phyloP scores from a whole-genome alignment of 2,888 invertebrate species.

The Eristalinus sepulchralis region DNA sequence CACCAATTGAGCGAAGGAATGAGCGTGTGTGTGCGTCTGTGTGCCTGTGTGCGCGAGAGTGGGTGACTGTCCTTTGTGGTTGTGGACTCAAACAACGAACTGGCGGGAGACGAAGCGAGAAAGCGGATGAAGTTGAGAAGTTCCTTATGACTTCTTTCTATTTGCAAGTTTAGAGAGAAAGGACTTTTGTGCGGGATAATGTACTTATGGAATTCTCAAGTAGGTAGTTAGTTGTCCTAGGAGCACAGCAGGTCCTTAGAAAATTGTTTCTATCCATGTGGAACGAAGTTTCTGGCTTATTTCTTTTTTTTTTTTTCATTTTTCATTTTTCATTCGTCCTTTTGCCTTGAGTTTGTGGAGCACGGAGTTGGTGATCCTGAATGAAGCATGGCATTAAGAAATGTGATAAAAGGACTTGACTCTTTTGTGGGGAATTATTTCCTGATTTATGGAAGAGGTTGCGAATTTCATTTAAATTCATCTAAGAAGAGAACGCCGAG shows the following conservation, averaged over 20 bases:
- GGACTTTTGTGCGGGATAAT: slow-evolving; percentile 38
- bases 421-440: slow-evolving; percentile 1
- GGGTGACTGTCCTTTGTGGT: not conserved
- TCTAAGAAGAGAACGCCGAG: not conserved
- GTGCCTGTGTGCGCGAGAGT: not conserved
- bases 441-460: slow-evolving; percentile 6
- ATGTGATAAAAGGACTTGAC: not conserved
- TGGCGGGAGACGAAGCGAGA: not conserved
- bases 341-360: not conserved
- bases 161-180: slow-evolving; percentile 31
- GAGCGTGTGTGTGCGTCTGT: not conserved
- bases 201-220: slow-evolving; percentile 54
- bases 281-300: not conserved
- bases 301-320: not conserved
- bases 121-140: slow-evolving; percentile 18
- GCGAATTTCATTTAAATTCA: slow-evolving; percentile 5
- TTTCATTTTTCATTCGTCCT: not conserved
- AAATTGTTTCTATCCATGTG: slow-evolving; percentile 15
- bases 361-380: not conserved
- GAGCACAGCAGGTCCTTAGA: slow-evolving; percentile 27
- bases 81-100: not conserved
- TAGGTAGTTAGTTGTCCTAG: slow-evolving; percentile 33
- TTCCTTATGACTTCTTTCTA: slow-evolving; percentile 9
- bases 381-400: not conserved
- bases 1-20: no score